These are phyloP conservation scores for Patella depressa DNA, from an alignment of 2,888 invertebrate species.

Conservation along the genomic window DNA sequence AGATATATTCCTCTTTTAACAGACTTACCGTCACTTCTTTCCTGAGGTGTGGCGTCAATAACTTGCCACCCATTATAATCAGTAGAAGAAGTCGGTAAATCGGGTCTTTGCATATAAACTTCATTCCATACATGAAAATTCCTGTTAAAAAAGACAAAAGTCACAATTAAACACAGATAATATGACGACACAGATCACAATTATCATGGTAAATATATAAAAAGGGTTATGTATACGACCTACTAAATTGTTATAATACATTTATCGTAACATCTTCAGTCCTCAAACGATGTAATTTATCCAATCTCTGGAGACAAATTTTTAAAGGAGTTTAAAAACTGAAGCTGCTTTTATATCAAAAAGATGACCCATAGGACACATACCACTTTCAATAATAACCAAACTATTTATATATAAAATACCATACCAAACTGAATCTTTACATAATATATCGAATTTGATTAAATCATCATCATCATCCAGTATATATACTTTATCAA, in stretches of 20 bases:
- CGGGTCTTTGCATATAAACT: conserved; percentile 92
- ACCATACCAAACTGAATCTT: conserved; percentile 80
- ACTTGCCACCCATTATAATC: conserved; percentile 94
- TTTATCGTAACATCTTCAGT: no score
- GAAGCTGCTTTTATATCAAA: no score
- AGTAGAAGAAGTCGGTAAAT: conserved; percentile 75
- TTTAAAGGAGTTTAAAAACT: no score
- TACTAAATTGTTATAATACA: no score
- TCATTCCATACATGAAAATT: conserved; percentile 98
- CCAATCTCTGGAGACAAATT: no score
- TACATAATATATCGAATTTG: conserved; percentile 74
- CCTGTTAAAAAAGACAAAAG: conserved; percentile 68
- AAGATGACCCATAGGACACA: no score
- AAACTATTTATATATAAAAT: not conserved
- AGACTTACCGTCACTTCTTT: conserved; percentile 77
- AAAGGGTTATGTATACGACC: no score
- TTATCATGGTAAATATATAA: no score
- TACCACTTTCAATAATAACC: no score
- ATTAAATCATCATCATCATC: conserved; percentile 75
- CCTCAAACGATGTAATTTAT: no score
- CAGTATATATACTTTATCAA: conserved; percentile 52
- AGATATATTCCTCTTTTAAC: no score
- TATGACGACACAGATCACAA: not conserved
- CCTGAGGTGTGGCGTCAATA: conserved; percentile 93
- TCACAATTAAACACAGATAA: not conserved